phyloP scores from a whole-genome alignment of 2,113 vertebrate species.

The Chamaetylas fuelleborni region DNA sequence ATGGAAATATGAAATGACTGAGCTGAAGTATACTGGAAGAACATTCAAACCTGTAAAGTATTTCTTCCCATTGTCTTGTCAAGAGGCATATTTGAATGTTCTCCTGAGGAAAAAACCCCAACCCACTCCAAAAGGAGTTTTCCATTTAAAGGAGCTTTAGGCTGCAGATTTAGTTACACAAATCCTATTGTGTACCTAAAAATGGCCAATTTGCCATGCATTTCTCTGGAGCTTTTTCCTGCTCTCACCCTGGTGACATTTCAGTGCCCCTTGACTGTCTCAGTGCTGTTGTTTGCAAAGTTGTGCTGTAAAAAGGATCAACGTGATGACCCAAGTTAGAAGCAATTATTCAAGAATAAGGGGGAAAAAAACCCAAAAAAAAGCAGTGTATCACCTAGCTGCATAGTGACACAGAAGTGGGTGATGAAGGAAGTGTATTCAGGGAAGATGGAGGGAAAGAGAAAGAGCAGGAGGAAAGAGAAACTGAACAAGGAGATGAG shows the following conservation, averaged over 20 bases:
- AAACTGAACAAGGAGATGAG: background rate
- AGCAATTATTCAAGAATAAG: background rate
- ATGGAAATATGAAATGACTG: background rate
- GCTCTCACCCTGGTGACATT: background rate
- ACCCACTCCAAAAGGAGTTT: background rate
- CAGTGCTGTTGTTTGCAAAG: background rate
- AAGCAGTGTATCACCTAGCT: background rate
- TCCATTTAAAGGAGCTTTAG: background rate
- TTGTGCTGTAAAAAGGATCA: background rate
- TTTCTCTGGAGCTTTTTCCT: background rate
- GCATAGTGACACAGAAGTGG: background rate
- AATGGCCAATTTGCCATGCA: background rate
- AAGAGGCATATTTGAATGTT: background rate
- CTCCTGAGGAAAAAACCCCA: background rate
- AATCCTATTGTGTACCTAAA: background rate
- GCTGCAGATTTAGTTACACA: background rate
- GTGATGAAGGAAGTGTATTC: background rate
- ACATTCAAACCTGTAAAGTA: background rate
- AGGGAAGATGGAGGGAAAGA: background rate
- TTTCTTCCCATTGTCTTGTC: background rate
- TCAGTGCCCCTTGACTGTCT: background rate
- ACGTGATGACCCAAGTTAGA: background rate
- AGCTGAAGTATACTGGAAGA: background rate
- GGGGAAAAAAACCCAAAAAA: background rate
- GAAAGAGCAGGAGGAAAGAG: background rate